A percentile compares a stretch with the other conserved stretches of the same genome.
Evolutionary conservation across 2,888 invertebrate species (phyloP).

Genomic region (Itoplectis maculator): DNA sequence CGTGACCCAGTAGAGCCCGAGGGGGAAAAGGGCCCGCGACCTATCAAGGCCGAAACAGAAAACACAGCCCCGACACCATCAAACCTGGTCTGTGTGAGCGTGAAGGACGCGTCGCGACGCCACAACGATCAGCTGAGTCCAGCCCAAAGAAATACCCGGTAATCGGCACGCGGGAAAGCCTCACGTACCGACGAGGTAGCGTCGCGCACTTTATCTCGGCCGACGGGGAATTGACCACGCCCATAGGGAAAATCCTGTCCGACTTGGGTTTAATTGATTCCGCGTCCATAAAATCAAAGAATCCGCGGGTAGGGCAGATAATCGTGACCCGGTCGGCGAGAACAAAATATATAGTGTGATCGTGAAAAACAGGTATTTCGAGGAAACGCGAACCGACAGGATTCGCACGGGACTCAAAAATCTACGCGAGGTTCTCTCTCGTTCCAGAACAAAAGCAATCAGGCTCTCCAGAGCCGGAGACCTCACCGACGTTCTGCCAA

Average conservation of each 20-base stretch:
- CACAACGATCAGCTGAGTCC: background rate
- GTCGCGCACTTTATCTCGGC: constrained; percentile 22
- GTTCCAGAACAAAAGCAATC: constrained; percentile 9
- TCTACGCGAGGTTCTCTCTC: background rate
- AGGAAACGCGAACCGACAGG: background rate
- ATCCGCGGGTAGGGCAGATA: constrained; percentile 31
- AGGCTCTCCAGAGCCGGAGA: constrained; percentile 41
- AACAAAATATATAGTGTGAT: constrained; percentile 30
- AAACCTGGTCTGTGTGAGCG: background rate
- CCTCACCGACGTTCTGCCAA: constrained; percentile 24
- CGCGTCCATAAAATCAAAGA: constrained; percentile 22
- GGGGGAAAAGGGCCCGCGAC: too few relatives aligned
- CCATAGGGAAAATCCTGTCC: background rate
- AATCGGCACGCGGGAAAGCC: background rate
- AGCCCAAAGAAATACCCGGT: background rate
- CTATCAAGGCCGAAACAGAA: too few relatives aligned
- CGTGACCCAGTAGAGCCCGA: too few relatives aligned
- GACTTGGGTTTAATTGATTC: background rate
- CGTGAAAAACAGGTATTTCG: constrained; percentile 31
- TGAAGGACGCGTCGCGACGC: background rate
- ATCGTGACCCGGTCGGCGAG: background rate
- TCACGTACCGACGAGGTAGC: background rate
- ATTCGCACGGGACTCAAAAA: constrained; percentile 31
- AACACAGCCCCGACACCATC: background rate
- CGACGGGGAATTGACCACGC: background rate